Conservation (phyloP, 2,888 invertebrate species). For the Cephonodes hylas region DNA sequence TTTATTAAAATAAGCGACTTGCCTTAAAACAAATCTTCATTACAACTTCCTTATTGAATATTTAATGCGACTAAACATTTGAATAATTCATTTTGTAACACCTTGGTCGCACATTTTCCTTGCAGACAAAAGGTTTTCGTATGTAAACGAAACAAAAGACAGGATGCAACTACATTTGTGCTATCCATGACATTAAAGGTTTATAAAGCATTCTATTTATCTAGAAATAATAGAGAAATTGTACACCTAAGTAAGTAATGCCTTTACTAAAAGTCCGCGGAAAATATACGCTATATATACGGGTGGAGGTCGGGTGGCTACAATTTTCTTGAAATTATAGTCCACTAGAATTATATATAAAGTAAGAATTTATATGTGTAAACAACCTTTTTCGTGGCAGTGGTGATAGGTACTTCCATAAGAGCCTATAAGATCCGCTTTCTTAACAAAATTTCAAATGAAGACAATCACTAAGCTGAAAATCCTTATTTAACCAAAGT, state of each 20-base stretch:
- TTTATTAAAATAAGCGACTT: conserved; percentile 17
- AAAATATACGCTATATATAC: too few relatives aligned
- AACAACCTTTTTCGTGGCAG: too few relatives aligned
- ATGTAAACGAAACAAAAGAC: background rate
- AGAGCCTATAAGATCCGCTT: too few relatives aligned
- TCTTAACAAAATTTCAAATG: too few relatives aligned
- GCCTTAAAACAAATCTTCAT: conserved; percentile 19
- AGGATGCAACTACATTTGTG: background rate
- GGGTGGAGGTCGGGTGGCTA: too few relatives aligned
- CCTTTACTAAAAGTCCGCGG: background rate
- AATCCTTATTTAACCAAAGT: too few relatives aligned
- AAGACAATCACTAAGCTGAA: too few relatives aligned
- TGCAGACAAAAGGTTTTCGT: background rate
- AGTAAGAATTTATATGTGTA: too few relatives aligned
- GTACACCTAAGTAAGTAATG: background rate
- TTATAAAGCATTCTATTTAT: background rate
- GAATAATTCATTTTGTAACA: conserved; percentile 22
- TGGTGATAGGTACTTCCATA: too few relatives aligned
- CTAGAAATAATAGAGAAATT: background rate
- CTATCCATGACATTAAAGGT: background rate
- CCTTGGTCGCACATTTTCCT: background rate
- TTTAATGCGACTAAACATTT: conserved; percentile 18
- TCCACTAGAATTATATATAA: too few relatives aligned
- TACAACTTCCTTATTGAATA: conserved; percentile 21
- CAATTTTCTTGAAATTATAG: too few relatives aligned